A percentile compares a stretch with the other conserved stretches of the same genome.
Evolutionary conservation across 2,113 vertebrate genomes (phyloP).

Genomic region (Crypturellus undulatus): DNA sequence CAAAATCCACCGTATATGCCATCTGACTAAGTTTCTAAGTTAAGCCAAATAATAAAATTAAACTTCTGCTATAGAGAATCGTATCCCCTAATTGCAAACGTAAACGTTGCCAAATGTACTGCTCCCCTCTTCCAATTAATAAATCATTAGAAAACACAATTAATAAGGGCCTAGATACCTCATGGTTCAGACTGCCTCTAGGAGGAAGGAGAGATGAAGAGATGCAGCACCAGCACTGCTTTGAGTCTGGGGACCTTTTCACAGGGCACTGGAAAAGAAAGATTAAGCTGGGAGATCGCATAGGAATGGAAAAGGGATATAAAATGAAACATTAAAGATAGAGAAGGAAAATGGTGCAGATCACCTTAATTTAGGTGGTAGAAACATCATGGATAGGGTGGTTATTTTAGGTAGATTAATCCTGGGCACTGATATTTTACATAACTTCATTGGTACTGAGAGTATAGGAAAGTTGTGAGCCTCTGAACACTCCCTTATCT

Average conservation of each 20-base stretch:
- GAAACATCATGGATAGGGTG: background rate
- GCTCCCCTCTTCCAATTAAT: slow-evolving; percentile 75
- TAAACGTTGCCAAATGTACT: slow-evolving; percentile 77
- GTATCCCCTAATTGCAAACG: slow-evolving; percentile 68
- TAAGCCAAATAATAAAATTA: slow-evolving; percentile 68
- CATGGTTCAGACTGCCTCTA: slow-evolving; percentile 25
- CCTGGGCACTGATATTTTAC: background rate
- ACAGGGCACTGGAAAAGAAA: background rate
- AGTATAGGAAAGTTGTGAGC: background rate
- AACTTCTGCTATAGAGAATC: slow-evolving; percentile 29
- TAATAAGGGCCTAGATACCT: slow-evolving; percentile 59
- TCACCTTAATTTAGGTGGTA: background rate
- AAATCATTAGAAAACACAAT: slow-evolving; percentile 75
- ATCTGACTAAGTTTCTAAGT: slow-evolving; percentile 39
- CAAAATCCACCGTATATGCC: background rate
- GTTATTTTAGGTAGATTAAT: background rate
- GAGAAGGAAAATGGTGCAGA: background rate
- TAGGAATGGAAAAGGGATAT: background rate
- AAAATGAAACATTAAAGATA: background rate
- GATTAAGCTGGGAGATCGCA: background rate
- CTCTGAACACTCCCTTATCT: background rate
- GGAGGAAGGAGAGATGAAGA: background rate
- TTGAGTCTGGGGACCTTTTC: background rate
- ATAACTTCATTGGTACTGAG: background rate
- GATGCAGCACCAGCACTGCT: background rate